These are phyloP conservation scores for Agrypnia vestita DNA, from an alignment of 1,140 invertebrate species.

Conservation along the genomic window DNA sequence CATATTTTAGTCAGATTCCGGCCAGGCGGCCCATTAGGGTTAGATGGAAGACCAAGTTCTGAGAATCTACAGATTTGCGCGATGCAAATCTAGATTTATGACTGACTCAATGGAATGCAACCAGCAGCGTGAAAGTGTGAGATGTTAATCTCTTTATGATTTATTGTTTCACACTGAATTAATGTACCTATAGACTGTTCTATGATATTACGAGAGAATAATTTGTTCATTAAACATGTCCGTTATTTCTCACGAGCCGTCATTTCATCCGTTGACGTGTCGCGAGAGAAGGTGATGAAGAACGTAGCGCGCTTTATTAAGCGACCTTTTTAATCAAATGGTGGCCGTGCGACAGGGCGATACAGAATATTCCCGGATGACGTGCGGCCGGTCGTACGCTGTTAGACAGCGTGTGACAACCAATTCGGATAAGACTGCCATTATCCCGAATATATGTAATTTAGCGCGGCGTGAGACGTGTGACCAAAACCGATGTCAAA, in stretches of 20 bases:
- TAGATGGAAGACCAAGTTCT: conserved; percentile 8
- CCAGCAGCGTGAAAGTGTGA: conserved; percentile 15
- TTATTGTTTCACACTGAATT: not conserved
- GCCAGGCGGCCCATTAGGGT: conserved; percentile 24
- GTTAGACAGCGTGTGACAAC: no score
- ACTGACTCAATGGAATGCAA: conserved; percentile 37
- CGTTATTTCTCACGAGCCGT: not conserved
- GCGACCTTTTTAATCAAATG: no score
- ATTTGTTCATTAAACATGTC: not conserved
- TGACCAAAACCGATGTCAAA: no score
- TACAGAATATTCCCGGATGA: no score
- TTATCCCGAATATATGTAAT: no score
- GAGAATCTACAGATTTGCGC: conserved; percentile 11
- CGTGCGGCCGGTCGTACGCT: no score
- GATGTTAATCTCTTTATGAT: conserved; percentile 16
- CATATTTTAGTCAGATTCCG: conserved; percentile 33
- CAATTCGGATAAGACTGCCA: no score
- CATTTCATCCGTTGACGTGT: not conserved
- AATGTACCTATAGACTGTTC: not conserved
- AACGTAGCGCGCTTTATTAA: no score
- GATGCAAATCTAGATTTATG: conserved; percentile 40
- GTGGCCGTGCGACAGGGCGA: no score
- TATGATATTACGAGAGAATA: not conserved
- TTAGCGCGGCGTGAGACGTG: no score
- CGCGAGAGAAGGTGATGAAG: no score